Conservation (phyloP, 2,888 invertebrate species). For the Tetragnatha montana region DNA sequence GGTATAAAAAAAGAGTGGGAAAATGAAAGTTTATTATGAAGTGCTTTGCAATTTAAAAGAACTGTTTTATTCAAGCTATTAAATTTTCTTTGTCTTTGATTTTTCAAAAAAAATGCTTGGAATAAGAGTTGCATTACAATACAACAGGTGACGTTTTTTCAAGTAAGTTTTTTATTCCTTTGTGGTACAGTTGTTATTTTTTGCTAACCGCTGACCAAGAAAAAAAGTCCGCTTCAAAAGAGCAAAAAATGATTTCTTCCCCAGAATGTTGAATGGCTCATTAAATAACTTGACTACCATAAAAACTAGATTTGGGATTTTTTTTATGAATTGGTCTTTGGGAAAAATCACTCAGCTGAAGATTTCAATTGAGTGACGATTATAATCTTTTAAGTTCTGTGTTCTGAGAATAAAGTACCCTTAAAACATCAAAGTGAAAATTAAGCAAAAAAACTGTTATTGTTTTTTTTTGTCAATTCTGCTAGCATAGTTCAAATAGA, state of each 20-base stretch:
- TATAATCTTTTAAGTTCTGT: slow-evolving; percentile 15
- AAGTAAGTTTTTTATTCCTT: neutral
- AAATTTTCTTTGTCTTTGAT: slow-evolving; percentile 17
- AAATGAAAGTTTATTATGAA: slow-evolving; percentile 13
- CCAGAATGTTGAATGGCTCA: slow-evolving; percentile 32
- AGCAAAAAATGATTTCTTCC: slow-evolving; percentile 6
- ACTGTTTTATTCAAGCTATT: slow-evolving; percentile 31
- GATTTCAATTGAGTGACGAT: slow-evolving; percentile 27
- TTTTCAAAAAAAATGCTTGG: slow-evolving; percentile 8
- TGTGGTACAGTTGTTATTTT: slow-evolving; percentile 6
- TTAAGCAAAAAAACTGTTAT: neutral
- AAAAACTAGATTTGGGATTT: slow-evolving; percentile 10
- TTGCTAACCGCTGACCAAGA: slow-evolving; percentile 20
- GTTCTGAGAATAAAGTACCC: neutral
- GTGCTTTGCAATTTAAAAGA: slow-evolving; percentile 31
- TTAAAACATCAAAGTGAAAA: neutral
- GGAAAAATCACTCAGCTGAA: slow-evolving; percentile 17
- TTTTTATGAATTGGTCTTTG: slow-evolving; percentile 14
- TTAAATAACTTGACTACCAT: slow-evolving; percentile 23
- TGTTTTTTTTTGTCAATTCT: no score
- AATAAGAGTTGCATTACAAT: slow-evolving; percentile 27
- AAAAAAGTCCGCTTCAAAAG: slow-evolving; percentile 2
- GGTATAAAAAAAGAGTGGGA: slow-evolving; percentile 4
- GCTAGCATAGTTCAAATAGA: no score
- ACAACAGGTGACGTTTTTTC: slow-evolving; percentile 37